Percentiles rank a stretch among this genome's conserved stretches.
Evolutionary conservation across 1,140 invertebrate genomes (phyloP).

Genomic region (Galendromus occidentalis): DNA sequence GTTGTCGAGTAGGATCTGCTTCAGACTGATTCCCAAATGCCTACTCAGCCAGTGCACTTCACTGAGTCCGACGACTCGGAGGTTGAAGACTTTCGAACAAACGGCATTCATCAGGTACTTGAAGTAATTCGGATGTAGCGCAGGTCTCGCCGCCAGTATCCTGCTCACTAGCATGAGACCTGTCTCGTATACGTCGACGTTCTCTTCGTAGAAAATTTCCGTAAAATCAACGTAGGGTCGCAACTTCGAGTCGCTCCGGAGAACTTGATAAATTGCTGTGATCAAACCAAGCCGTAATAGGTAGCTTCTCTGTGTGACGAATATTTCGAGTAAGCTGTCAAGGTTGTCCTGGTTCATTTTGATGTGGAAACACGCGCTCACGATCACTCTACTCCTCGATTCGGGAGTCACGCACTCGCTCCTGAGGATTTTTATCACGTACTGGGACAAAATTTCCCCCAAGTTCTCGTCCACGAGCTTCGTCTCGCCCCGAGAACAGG

Average conservation of each 20-base stretch:
- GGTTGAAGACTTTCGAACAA: not conserved
- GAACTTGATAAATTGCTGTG: not conserved
- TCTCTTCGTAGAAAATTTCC: not conserved
- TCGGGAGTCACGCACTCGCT: no score
- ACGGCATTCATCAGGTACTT: not conserved
- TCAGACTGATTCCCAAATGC: not conserved
- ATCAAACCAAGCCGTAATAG: not conserved
- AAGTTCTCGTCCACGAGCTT: no score
- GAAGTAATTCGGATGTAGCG: not conserved
- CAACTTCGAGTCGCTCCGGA: not conserved
- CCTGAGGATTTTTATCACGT: no score
- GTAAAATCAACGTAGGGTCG: not conserved
- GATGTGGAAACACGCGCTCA: not conserved
- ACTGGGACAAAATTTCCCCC: no score
- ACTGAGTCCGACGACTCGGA: not conserved
- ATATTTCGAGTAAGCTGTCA: not conserved
- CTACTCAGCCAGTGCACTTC: not conserved
- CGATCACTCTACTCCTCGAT: no score
- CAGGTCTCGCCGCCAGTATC: not conserved
- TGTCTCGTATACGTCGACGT: not conserved
- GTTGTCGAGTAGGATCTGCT: not conserved
- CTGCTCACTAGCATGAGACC: constrained; percentile 2
- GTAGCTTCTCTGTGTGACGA: not conserved
- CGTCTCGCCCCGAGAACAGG: no score
- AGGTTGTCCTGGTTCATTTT: not conserved